A percentile compares a stretch with the other conserved stretches of the same genome.
These are phyloP conservation scores for Macaca mulatta DNA, from an alignment of 2,113 vertebrate genomes.

Conservation along the genomic window DNA sequence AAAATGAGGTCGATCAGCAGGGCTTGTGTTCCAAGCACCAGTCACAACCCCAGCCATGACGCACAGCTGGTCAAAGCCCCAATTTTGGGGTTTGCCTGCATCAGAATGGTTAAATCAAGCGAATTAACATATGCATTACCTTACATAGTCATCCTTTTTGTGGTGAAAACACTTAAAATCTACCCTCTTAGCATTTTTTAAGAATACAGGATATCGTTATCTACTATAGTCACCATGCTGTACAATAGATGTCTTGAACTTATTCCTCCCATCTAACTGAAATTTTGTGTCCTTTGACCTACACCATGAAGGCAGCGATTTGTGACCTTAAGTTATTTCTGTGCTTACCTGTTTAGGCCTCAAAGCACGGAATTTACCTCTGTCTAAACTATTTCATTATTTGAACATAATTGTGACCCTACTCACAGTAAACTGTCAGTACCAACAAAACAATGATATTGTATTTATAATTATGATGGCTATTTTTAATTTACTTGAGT, in stretches of 20 bases:
- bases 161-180: background rate
- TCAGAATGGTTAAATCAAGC: background rate
- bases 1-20: background rate
- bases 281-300: background rate
- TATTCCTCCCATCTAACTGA: background rate
- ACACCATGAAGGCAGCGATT: background rate
- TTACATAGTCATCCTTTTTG: background rate
- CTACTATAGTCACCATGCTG: background rate
- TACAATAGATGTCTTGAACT: background rate
- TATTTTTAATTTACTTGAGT: background rate
- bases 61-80: too few relatives aligned
- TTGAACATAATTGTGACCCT: background rate
- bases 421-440: background rate
- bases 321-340: background rate
- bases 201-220: background rate
- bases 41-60: too few relatives aligned
- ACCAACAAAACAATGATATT: background rate
- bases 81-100: too few relatives aligned
- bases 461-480: background rate
- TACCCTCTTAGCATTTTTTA: background rate
- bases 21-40: background rate
- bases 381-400: background rate
- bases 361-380: background rate
- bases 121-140: background rate
- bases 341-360: background rate